Conservation (phyloP, 2,888 invertebrate genomes). For the Barypeithes pellucidus region DNA sequence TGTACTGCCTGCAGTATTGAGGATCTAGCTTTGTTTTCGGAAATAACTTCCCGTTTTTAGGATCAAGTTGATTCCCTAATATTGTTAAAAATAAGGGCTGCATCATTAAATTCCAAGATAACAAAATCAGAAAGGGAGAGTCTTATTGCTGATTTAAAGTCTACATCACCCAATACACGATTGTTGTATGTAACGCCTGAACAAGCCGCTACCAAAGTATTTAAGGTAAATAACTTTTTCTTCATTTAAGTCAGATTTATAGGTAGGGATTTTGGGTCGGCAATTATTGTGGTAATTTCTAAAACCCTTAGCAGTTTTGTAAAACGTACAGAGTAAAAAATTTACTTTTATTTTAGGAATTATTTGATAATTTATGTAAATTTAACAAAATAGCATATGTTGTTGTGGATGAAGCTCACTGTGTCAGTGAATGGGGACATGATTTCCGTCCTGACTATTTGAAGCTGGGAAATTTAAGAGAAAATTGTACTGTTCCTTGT, state of each 20-base stretch:
- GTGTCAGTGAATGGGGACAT: conserved; percentile 99
- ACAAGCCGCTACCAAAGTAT: conserved; percentile 88
- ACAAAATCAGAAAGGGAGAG: conserved; percentile 81
- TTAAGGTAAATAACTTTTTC: conserved; percentile 71
- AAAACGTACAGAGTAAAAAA: too few relatives aligned
- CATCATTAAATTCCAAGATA: conserved; percentile 95
- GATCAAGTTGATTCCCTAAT: conserved; percentile 94
- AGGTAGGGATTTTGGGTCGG: too few relatives aligned
- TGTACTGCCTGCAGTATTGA: too few relatives aligned
- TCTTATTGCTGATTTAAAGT: conserved; percentile 84
- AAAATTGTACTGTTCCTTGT: conserved; percentile 83
- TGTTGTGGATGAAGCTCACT: conserved; percentile 98
- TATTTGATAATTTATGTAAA: conserved; percentile 81
- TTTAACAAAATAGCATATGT: conserved; percentile 89
- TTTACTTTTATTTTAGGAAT: too few relatives aligned
- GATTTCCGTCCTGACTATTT: conserved; percentile 97
- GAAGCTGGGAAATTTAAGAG: conserved; percentile 83
- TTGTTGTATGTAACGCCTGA: conserved; percentile 98
- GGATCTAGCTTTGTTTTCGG: too few relatives aligned
- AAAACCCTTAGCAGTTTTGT: too few relatives aligned
- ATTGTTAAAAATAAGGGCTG: conserved; percentile 85
- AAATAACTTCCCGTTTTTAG: conserved; percentile 66
- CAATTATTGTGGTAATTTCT: too few relatives aligned
- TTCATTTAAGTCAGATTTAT: too few relatives aligned
- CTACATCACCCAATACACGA: conserved; percentile 81